Base-by-base conservation (phyloP, 1,140 invertebrate species). In the Mya arenaria region DNA sequence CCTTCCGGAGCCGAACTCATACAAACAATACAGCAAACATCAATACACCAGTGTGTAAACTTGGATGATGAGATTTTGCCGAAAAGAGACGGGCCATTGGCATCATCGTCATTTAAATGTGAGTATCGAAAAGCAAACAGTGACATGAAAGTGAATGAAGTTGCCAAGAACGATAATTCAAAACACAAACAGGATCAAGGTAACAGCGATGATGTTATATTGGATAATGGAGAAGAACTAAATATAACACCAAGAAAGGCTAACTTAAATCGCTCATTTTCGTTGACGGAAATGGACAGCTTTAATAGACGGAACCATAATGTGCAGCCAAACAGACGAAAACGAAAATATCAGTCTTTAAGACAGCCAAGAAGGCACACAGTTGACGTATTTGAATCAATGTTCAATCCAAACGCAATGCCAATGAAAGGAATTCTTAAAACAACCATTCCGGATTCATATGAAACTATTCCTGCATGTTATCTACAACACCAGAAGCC, bases 401-500 rank as follows among this genome's bases (percentile, higher is more conserved):
- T 75, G 34, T 39, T 44, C 23, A 75, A 37, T n/a, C 73, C 62
- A 41, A 41, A 75, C 6, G 58, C 32, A 17, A 30, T 60, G 28
- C 73, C 73, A 19, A 63, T 41, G 36, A 75, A 63, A 48, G 52
- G 73, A 15, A 75, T 75, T 32, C 25, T 75, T 13, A 75, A 75
- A n/a, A 75, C 58, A 32, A 63, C 73, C 19, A 52, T 1, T n/a
- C 4, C 48, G 25, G 25, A 52, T 17, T 52, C 48, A 17, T 1
- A n/a, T n/a, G 48, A 52, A 52, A 10, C 19, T 52, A 4, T 52
- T 17, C 25, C 48, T n/a, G 48, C 48, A n/a, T n/a, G n/a, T n/a
- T n/a, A n/a, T n/a, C n/a, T n/a, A n/a, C n/a, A n/a, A n/a, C n/a
- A n/a, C n/a, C n/a, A n/a, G n/a, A n/a, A n/a, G n/a, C n/a, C n/a